phyloP scores from a whole-genome alignment of 1,140 invertebrate species.

The Temnothorax curvispinosus region DNA sequence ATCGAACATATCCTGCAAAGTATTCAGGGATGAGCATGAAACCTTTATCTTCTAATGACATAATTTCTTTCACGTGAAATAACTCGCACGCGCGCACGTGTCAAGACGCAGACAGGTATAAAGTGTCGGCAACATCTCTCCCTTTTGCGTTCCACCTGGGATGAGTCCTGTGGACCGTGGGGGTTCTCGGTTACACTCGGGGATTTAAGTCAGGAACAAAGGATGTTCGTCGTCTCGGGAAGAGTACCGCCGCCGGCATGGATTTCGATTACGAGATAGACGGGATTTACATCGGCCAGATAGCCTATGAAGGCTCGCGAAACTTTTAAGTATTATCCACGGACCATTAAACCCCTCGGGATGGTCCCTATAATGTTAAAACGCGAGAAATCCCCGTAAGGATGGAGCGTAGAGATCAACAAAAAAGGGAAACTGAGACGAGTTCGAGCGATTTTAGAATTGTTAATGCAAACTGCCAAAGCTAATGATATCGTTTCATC shows the following conservation, averaged over 20 bases:
- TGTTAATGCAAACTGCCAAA: constrained; percentile 27
- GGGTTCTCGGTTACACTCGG: constrained; percentile 75
- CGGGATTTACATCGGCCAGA: constrained; percentile 70
- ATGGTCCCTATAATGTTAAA: constrained; percentile 30
- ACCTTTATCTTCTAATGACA: constrained; percentile 55
- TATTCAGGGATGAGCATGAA: constrained; percentile 22
- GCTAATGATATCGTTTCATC: constrained; percentile 28
- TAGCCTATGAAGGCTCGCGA: constrained; percentile 46
- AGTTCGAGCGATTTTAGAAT: constrained; percentile 34
- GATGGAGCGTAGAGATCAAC: neutral
- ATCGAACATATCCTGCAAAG: constrained; percentile 23
- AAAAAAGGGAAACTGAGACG: neutral
- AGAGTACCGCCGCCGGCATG: constrained; percentile 53
- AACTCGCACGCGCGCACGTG: neutral
- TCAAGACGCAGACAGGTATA: constrained; percentile 3
- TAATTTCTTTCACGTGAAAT: neutral
- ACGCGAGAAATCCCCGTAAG: neutral
- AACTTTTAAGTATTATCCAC: constrained; percentile 69
- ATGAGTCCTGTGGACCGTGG: neutral
- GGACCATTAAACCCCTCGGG: constrained; percentile 58
- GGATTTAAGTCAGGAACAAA: constrained; percentile 78
- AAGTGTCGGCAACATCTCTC: constrained; percentile 63
- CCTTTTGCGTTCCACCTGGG: constrained; percentile 16
- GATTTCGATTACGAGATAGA: constrained; percentile 76
- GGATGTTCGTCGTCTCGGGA: constrained; percentile 65